Conservation (phyloP, 92 coral and sea anemone genomes). For the Galaxea fascicularis region DNA sequence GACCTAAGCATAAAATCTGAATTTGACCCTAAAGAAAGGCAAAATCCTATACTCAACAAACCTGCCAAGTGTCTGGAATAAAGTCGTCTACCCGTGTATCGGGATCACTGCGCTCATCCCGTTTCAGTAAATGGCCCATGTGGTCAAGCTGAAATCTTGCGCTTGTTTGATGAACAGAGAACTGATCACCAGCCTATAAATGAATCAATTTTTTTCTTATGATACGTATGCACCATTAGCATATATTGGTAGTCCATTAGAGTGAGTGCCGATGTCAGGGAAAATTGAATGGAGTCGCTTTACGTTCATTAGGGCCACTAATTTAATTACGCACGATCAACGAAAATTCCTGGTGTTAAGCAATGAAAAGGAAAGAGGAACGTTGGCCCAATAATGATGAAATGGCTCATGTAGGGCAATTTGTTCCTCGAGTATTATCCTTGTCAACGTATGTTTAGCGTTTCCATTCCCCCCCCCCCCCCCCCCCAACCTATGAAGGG, state of each 20-base stretch:
- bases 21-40: too few relatives aligned
- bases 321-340: background rate
- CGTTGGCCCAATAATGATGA: background rate
- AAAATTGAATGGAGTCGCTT: too few relatives aligned
- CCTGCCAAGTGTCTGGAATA: constrained; percentile 89
- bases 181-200: constrained; percentile 13
- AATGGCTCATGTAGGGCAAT: background rate
- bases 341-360: background rate
- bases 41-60: too few relatives aligned
- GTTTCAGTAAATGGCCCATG: constrained; percentile 75
- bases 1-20: background rate
- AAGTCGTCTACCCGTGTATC: constrained; percentile 74
- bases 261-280: background rate
- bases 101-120: constrained; percentile 70
- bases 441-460: too few relatives aligned
- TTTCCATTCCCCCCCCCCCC: too few relatives aligned
- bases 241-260: background rate
- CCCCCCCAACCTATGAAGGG: background rate
- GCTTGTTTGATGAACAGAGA: constrained; percentile 62
- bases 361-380: background rate
- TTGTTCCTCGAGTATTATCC: background rate
- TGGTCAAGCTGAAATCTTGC: constrained; percentile 74
- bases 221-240: background rate
- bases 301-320: background rate
- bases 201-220: too few relatives aligned